Evolutionary conservation across 2,888 invertebrate genomes (phyloP).

Genomic region (Napeogenes inachia): DNA sequence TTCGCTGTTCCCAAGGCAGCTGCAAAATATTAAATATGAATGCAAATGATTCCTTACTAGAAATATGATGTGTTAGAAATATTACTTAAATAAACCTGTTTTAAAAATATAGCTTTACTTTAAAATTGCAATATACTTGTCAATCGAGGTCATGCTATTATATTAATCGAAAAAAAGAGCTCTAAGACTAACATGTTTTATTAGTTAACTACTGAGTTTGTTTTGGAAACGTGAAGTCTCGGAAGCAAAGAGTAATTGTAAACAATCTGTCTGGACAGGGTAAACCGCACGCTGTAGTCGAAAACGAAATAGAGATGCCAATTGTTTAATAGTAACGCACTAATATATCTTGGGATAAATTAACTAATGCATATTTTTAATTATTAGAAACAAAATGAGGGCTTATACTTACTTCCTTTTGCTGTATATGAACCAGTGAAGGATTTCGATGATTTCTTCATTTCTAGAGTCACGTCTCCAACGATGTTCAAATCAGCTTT

Average conservation of each 20-base stretch:
- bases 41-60: constrained; percentile 1
- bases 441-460: constrained; percentile 40
- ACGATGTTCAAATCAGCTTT: constrained; percentile 45
- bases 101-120: too few species aligned
- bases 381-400: neutral
- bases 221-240: constrained; percentile 17
- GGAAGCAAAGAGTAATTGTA: constrained; percentile 20
- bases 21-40: constrained; percentile 28
- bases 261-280: constrained; percentile 12
- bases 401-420: constrained; percentile 47
- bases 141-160: neutral
- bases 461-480: constrained; percentile 42
- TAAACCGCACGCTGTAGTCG: constrained; percentile 7
- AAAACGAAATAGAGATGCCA: neutral
- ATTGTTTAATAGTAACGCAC: too few species aligned
- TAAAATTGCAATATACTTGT: too few species aligned
- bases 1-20: constrained; percentile 47
- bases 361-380: too few species aligned
- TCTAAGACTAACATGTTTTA: neutral
- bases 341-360: too few species aligned
- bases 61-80: neutral
- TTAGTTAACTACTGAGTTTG: constrained; percentile 2
- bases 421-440: constrained; percentile 45
- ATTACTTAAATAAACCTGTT: neutral
- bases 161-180: too few species aligned